Evolutionary conservation across 2,888 invertebrate genomes (phyloP).

Genomic region (Apeira syringaria): DNA sequence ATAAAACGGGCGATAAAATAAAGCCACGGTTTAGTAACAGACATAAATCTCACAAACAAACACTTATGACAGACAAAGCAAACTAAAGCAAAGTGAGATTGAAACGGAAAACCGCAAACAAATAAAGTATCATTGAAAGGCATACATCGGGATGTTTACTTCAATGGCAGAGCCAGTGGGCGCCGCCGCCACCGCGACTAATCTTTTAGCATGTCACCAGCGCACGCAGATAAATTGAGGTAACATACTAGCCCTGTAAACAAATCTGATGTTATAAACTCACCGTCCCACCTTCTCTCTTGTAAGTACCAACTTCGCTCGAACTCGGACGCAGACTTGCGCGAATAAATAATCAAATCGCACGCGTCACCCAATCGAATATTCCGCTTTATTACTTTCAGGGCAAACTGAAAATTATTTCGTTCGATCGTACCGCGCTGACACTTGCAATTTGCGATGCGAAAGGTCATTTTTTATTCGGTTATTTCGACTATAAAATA

Average conservation of each 20-base stretch:
- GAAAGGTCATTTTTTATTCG: conserved; percentile 29
- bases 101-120: conserved; percentile 26
- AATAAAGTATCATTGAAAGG: conserved; percentile 29
- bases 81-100: conserved; percentile 18
- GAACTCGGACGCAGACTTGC: conserved; percentile 38
- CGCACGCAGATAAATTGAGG: conserved; percentile 78
- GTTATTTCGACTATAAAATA: conserved; percentile 31
- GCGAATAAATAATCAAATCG: conserved; percentile 54
- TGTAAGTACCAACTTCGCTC: conserved; percentile 62
- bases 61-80: conserved; percentile 24
- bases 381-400: conserved; percentile 50
- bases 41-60: conserved; percentile 22
- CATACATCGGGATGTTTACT: conserved; percentile 32
- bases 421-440: conserved; percentile 40
- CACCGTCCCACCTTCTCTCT: conserved; percentile 57
- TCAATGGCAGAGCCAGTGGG: conserved; percentile 21
- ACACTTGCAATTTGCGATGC: conserved; percentile 45
- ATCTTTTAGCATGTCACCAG: conserved; percentile 77
- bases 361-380: conserved; percentile 51
- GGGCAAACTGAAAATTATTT: conserved; percentile 45
- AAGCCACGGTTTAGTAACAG: conserved; percentile 14
- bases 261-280: conserved; percentile 54
- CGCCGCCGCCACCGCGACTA: conserved; percentile 48
- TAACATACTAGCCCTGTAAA: conserved; percentile 67
- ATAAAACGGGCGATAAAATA: conserved; percentile 20